Base-by-base conservation (phyloP, 2,888 invertebrate species). In the Meloe dianella region DNA sequence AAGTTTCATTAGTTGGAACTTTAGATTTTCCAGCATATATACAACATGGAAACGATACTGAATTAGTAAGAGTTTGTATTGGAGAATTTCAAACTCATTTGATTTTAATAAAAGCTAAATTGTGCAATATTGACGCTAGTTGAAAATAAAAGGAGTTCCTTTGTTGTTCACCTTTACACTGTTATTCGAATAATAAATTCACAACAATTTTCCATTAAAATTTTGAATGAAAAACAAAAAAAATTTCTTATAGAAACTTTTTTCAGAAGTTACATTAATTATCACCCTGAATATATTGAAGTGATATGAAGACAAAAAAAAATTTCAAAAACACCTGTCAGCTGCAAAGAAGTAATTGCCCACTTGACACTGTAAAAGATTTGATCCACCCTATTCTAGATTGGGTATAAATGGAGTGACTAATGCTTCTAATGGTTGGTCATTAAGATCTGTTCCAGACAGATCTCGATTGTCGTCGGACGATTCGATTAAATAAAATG, bases 351-450 rank as follows among this genome's bases (percentile, higher is more conserved):
- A 51, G 10, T 51, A 51, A 51, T 51, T 51, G 51, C 51, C 51
- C 51, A 51, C 51, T 51, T 51, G 51, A 51, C 24, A 51, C 51
- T 22, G 51, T 24, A 24, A 51, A 51, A 51, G 51, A 51, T 47
- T 47, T 20, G 51, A 20, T 14, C 12, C 10, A 20, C 20, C 22
- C 20, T 27, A 27, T 27, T 4, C 22, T 6, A 51, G 10, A 51
- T 51, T 12, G 22, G 7, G 24, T 51, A 22, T 10, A 47, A 47
- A 47, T 47, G 22, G 22, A 5, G 51, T 51, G 22, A 51, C 22
- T 51, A 51, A 51, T 51, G 14, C 24, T 10, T 5, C 10, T 51
- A 24, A 24, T 51, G 22, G 22, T 24, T 51, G 51, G 51, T 51
- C 51, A 51, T 51, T 51, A 51, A 22, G 51, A 51, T 51, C 51